Evolutionary conservation across 2,797 vertebrate species (phyloP), one percentile per base, ranked within the genome.

Genomic region (Adrianichthys oophorus): DNA sequence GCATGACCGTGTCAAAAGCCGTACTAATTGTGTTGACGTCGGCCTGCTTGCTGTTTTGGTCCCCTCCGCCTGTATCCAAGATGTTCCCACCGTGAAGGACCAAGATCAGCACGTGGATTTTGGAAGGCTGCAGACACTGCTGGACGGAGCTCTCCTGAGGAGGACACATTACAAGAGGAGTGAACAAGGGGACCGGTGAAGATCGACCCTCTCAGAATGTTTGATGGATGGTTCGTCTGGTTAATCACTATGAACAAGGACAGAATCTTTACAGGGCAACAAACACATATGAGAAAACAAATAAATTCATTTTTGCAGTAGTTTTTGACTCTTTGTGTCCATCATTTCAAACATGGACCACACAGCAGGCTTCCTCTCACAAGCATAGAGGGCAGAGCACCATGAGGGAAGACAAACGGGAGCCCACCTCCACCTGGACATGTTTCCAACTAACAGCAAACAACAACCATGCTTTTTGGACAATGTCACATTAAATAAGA

Each of bases 31-130:
- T 99, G 87, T 96, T 98, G 70, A 96, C 85, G 18, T 98, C 98
- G 0, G 94, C 96, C 69, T 97, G 95, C 87, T 99, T 99, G 67
- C 96, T 94, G 89, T 85, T 96, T 78, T 94, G 93, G 76, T 98
- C 97, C 1, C 96, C 95, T 0, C 92, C 82, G 23, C 96, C 97
- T 0, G 94, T 94, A 72, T 99, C 98, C 89, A 99, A 92, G 87
- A 98, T 98, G 89, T 96, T 99, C n/a, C 98, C 98, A 42, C 97
- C 98, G 0, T 99, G 98, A 54, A 99, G 90, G 32, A 99, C 92
- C 90, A 99, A 73, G 82, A 99, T 92, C 57, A 98, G 90, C 69
- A 97, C 95, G 0, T 98, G 95, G 78, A 95, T 93, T 90, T 95
- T 95, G 72, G 94, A 96, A 26, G 95, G 90, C 53, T 95, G 95